Conservation (phyloP, 1,140 invertebrate species). For the Drosophila navojoa region DNA sequence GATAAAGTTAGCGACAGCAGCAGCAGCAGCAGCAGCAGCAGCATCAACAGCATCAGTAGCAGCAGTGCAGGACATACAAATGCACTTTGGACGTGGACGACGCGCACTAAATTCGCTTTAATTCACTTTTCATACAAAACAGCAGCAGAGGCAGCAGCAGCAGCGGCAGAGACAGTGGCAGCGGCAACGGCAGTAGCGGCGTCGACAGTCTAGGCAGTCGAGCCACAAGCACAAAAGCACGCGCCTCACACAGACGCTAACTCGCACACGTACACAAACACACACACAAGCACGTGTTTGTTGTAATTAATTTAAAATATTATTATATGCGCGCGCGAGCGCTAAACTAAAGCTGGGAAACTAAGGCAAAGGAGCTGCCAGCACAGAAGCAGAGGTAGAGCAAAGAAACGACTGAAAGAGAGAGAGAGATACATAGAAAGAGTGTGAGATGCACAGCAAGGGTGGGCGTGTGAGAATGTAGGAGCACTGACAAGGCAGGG, state of each 20-base stretch:
- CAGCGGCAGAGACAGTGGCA: slow-evolving; percentile 54
- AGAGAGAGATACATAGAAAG: too few relatives aligned
- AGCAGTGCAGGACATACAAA: slow-evolving; percentile 66
- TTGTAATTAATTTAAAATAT: slow-evolving; percentile 83
- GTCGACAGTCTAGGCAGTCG: slow-evolving; percentile 1
- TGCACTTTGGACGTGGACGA: slow-evolving; percentile 80
- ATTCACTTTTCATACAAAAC: slow-evolving; percentile 83
- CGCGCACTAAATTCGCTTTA: slow-evolving; percentile 79
- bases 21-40: slow-evolving; percentile 2
- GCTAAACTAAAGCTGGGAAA: slow-evolving; percentile 68
- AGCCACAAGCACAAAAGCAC: slow-evolving; percentile 66
- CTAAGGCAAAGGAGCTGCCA: slow-evolving; percentile 50
- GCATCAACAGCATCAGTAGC: too few relatives aligned
- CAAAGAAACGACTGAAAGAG: not conserved
- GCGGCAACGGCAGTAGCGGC: slow-evolving; percentile 28
- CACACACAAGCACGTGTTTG: slow-evolving; percentile 65
- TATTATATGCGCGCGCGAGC: slow-evolving; percentile 79
- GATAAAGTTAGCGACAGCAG: slow-evolving; percentile 74
- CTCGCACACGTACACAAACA: slow-evolving; percentile 18
- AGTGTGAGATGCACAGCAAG: not conserved
- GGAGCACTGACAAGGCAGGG: slow-evolving; percentile 70
- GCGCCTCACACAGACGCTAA: slow-evolving; percentile 48
- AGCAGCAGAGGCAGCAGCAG: slow-evolving; percentile 38
- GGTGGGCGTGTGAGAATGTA: not conserved
- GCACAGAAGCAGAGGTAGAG: slow-evolving; percentile 12